phyloP scores from a whole-genome alignment of 2,113 vertebrate genomes.

The Recurvirostra avosetta region DNA sequence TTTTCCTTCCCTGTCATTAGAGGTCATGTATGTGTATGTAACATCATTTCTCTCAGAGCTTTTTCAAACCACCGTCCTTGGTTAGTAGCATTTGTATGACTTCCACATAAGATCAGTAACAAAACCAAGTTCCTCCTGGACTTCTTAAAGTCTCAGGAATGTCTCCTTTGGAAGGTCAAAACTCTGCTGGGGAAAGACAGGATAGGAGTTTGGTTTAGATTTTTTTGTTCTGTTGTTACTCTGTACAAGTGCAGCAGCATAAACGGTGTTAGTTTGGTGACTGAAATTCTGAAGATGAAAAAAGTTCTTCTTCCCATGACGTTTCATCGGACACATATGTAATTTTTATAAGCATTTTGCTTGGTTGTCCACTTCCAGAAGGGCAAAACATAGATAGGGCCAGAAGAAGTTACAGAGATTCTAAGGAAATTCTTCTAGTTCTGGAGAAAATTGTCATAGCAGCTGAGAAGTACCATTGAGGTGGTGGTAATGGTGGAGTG shows the following conservation, averaged over 20 bases:
- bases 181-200: not conserved
- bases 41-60: not conserved
- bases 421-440: not conserved
- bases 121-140: not conserved
- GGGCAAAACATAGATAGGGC: not conserved
- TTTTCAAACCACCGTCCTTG: not conserved
- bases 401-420: not conserved
- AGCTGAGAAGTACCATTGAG: not conserved
- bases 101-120: not conserved
- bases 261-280: not conserved
- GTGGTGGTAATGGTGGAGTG: not conserved
- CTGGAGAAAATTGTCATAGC: not conserved
- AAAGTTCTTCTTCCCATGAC: not conserved
- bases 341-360: not conserved
- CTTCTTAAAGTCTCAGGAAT: not conserved
- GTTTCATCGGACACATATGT: not conserved
- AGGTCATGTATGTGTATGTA: not conserved
- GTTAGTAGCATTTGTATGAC: not conserved
- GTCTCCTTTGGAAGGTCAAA: not conserved
- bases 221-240: not conserved
- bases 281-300: not conserved
- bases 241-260: not conserved
- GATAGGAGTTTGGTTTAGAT: not conserved
- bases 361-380: not conserved
- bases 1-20: not conserved